phyloP scores from a whole-genome alignment of 2,797 vertebrate genomes.

The Scolopax rusticola region DNA sequence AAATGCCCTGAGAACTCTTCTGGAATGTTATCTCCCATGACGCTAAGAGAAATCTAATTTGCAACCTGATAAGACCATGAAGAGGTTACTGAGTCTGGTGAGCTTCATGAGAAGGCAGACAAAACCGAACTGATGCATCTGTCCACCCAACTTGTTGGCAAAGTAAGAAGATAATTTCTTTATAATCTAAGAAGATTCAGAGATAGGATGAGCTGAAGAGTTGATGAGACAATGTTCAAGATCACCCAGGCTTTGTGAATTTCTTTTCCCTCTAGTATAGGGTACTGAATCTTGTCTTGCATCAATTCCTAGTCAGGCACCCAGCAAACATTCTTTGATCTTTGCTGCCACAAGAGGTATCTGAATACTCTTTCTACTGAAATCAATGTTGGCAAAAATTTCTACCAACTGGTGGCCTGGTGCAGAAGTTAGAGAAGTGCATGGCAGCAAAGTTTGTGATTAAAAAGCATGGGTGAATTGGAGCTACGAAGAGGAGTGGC shows the following conservation, averaged over 20 bases:
- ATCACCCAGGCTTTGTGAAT: neutral
- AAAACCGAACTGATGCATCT: neutral
- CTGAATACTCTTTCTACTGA: neutral
- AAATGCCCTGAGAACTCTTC: neutral
- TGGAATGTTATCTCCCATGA: neutral
- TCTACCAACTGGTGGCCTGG: accelerated
- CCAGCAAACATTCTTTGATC: neutral
- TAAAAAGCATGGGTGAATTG: neutral
- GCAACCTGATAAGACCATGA: neutral
- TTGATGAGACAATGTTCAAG: neutral
- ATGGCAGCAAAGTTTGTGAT: neutral
- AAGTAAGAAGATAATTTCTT: neutral
- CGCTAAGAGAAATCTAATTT: neutral
- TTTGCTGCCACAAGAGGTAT: neutral
- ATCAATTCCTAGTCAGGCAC: neutral
- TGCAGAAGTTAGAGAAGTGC: neutral
- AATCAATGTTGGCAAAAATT: neutral
- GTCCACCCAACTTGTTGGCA: neutral
- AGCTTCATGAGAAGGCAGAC: neutral
- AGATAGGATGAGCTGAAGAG: neutral
- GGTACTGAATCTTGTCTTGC: neutral
- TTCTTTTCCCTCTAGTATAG: neutral
- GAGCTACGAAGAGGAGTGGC: slow-evolving; percentile 22
- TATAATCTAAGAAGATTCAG: neutral
- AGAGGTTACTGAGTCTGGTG: neutral